A percentile compares a stretch with the other conserved stretches of the same genome.
Evolutionary conservation across 2,888 invertebrate species (phyloP).

Genomic region (Hirtodrosophila alboralis): DNA sequence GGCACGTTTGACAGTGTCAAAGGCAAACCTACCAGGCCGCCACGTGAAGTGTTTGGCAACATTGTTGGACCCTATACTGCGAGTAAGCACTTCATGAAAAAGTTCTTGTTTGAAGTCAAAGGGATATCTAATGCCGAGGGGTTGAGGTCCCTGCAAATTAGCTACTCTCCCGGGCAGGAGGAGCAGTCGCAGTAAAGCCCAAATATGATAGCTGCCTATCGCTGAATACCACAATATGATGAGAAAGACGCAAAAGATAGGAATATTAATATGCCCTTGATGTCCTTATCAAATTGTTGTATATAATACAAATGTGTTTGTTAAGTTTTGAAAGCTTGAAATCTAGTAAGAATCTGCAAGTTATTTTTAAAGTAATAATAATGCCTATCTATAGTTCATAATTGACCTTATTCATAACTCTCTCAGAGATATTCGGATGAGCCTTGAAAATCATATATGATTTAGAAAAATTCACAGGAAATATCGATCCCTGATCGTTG

Average conservation of each 20-base stretch:
- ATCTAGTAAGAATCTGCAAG: no score
- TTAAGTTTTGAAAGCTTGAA: no score
- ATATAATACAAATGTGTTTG: no score
- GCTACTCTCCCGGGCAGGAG: conserved; percentile 46
- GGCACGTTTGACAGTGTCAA: conserved; percentile 72
- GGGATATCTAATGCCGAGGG: conserved; percentile 44
- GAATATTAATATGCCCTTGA: no score
- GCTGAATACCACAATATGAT: conserved; percentile 28
- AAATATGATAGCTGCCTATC: conserved; percentile 37
- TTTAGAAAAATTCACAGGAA: no score
- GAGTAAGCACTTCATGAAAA: conserved; percentile 68
- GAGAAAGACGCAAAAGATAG: conserved; percentile 1
- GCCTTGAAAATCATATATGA: no score
- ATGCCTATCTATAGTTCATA: no score
- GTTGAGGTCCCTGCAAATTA: conserved; percentile 62
- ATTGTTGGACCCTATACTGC: conserved; percentile 36
- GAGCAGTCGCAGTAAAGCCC: conserved; percentile 27
- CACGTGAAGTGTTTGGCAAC: conserved; percentile 75
- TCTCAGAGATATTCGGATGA: no score
- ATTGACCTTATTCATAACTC: no score
- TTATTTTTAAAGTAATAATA: no score
- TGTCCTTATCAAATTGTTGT: no score
- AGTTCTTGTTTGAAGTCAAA: conserved; percentile 78
- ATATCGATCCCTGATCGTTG: no score
- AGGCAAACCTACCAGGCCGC: conserved; percentile 59